phyloP scores from a whole-genome alignment of 2,113 vertebrate species.

The Myrmecobius fasciatus region DNA sequence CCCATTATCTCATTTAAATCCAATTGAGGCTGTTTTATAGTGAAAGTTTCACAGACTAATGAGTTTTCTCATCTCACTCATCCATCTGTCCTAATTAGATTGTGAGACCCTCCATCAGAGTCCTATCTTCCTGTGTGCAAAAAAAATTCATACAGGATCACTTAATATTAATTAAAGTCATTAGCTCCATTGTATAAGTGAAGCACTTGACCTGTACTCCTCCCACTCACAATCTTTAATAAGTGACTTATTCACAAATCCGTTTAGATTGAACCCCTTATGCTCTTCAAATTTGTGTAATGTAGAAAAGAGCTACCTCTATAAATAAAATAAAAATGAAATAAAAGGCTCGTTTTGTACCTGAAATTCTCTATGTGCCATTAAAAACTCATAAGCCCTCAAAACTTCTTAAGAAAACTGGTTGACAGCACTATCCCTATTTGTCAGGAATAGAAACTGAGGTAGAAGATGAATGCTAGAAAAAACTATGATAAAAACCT shows the following conservation, averaged over 20 bases:
- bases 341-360: conserved; percentile 20
- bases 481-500: neutral
- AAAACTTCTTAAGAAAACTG: conserved; percentile 24
- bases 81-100: neutral
- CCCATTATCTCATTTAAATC: conserved; percentile 9
- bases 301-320: conserved; percentile 20
- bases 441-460: neutral
- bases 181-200: neutral
- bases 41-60: conserved; percentile 4
- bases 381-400: conserved; percentile 7
- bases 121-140: neutral
- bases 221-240: conserved; percentile 35
- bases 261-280: conserved; percentile 34
- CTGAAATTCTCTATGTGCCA: conserved; percentile 27
- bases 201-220: conserved; percentile 43
- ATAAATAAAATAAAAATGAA: conserved; percentile 45
- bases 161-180: conserved; percentile 55
- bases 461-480: neutral
- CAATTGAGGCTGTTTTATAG: neutral
- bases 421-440: neutral
- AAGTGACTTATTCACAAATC: conserved; percentile 9
- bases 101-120: conserved; percentile 5
- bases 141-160: neutral
- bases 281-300: conserved; percentile 54
- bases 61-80: neutral